Evolutionary conservation across 1,140 invertebrate genomes (phyloP).

Genomic region (Delia radicum): DNA sequence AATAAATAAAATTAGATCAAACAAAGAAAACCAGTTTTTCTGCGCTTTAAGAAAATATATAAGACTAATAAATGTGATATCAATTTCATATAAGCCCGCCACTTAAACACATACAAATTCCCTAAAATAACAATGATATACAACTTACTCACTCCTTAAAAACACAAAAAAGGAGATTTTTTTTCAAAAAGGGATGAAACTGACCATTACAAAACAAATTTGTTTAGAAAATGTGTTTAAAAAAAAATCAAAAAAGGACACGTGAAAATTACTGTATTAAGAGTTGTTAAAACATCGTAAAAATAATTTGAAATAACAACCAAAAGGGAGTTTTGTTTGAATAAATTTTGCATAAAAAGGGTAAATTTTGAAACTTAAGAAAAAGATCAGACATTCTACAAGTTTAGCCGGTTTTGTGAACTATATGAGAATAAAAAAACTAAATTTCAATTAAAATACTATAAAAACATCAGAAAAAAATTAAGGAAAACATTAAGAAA

Average conservation of each 20-base stretch:
- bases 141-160: neutral
- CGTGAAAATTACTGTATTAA: constrained; percentile 54
- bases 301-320: neutral
- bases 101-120: neutral
- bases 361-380: neutral
- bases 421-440: neutral
- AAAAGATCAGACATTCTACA: neutral
- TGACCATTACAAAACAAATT: constrained; percentile 6
- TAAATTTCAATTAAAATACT: neutral
- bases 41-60: neutral
- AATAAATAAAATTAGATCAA: constrained; percentile 6
- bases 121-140: neutral
- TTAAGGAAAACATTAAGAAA: neutral
- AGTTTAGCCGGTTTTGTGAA: neutral
- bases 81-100: neutral
- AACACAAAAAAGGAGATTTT: neutral
- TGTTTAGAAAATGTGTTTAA: constrained; percentile 1
- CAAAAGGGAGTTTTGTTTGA: neutral
- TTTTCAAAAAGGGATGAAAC: neutral
- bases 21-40: neutral
- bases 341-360: neutral
- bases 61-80: neutral
- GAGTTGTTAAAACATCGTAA: constrained; percentile 46
- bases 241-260: neutral
- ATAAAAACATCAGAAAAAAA: neutral